Evolutionary conservation across 2,797 vertebrate species (phyloP).

Genomic region (Meda fulgida): DNA sequence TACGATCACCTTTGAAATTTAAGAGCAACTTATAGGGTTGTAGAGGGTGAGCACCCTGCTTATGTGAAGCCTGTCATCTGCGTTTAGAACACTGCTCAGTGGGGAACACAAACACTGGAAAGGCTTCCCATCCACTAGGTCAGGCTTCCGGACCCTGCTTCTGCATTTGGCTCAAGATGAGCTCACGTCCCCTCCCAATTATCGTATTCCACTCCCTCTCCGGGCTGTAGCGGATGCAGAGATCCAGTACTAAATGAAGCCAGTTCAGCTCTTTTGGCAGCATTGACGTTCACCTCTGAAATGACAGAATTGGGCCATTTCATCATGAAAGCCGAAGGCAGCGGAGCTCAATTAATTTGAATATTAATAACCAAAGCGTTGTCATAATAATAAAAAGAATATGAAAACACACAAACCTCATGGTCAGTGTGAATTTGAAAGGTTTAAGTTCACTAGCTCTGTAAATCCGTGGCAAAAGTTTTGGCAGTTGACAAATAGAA

Average conservation of each 20-base stretch:
- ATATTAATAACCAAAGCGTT: neutral
- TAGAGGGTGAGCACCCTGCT: constrained; percentile 99
- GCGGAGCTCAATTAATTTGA: neutral
- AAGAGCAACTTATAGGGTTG: constrained; percentile 99
- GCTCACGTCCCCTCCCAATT: constrained; percentile 76
- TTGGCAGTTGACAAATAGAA: neutral
- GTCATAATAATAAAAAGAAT: neutral
- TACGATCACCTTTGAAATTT: constrained; percentile 96
- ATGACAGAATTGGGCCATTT: neutral
- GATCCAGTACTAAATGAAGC: constrained; percentile 62
- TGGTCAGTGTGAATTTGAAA: neutral
- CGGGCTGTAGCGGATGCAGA: constrained; percentile 49
- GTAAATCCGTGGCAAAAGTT: neutral
- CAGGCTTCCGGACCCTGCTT: constrained; percentile 95
- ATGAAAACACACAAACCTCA: neutral
- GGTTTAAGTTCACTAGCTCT: neutral
- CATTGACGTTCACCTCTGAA: constrained; percentile 63
- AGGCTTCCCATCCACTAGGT: constrained; percentile 99
- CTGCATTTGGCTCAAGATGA: constrained; percentile 97
- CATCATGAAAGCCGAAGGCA: neutral
- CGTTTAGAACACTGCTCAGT: constrained; percentile 98
- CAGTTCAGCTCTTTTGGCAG: constrained; percentile 69
- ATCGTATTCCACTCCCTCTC: constrained; percentile 73
- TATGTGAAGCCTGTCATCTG: constrained; percentile 98
- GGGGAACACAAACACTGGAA: constrained; percentile 99